Evolutionary conservation across 2,797 vertebrate genomes (phyloP).

Genomic region (Melanitta fusca): DNA sequence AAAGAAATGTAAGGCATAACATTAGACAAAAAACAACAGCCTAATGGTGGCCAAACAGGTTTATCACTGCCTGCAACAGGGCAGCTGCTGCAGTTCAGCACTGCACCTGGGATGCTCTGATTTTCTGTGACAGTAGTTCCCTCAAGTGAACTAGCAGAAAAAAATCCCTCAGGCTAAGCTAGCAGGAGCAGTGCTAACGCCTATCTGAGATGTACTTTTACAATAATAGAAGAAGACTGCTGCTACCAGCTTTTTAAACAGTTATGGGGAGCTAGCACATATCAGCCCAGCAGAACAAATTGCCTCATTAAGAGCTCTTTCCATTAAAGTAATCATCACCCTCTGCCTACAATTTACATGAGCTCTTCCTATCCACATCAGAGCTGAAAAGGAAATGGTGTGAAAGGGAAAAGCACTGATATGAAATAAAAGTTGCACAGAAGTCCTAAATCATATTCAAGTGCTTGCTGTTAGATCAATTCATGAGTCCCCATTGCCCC

Average conservation of each 20-base stretch:
- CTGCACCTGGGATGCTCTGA: not conserved
- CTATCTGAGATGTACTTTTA: constrained; percentile 21
- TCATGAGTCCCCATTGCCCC: not conserved
- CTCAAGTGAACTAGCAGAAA: not conserved
- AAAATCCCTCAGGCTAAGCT: not conserved
- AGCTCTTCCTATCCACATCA: constrained; percentile 34
- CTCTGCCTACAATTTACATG: constrained; percentile 59
- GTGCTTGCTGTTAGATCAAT: constrained; percentile 9
- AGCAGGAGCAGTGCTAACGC: not conserved
- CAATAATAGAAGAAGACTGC: not conserved
- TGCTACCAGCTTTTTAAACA: constrained; percentile 38
- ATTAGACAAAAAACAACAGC: not conserved
- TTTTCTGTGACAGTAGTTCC: not conserved
- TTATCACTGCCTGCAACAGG: not conserved
- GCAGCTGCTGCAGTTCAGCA: not conserved
- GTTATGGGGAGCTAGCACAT: constrained; percentile 13
- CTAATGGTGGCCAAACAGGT: not conserved
- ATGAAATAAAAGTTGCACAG: not conserved
- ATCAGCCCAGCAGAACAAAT: constrained; percentile 39
- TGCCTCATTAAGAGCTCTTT: constrained; percentile 57
- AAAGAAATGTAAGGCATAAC: not conserved
- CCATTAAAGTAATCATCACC: constrained; percentile 59
- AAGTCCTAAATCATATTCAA: constrained; percentile 32
- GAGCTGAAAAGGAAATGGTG: constrained; percentile 52
- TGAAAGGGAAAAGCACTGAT: constrained; percentile 18